Percentiles rank a stretch among this genome's conserved stretches.
Conservation (phyloP, 2,888 invertebrate species). For the Archips crataeganus region DNA sequence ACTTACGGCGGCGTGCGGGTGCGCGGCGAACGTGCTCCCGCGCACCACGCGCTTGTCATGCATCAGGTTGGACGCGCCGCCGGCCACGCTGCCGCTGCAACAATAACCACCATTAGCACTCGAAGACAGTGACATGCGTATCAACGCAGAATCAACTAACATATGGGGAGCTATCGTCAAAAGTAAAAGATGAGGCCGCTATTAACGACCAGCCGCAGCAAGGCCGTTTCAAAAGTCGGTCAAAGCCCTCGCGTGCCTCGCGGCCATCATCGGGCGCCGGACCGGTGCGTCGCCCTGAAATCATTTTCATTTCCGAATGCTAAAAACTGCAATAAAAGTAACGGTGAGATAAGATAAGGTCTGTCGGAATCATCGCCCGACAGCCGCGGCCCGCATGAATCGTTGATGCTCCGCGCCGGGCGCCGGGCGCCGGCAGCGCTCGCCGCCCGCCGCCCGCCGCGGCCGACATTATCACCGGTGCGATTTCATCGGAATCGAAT, state of each 20-base stretch:
- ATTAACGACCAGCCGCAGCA: background rate
- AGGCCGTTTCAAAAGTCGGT: background rate
- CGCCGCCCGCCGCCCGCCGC: background rate
- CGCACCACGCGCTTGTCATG: constrained; percentile 94
- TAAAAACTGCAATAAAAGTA: constrained; percentile 28
- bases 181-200: background rate
- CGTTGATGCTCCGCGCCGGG: background rate
- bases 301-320: constrained; percentile 20
- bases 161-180: background rate
- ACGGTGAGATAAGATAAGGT: constrained; percentile 46
- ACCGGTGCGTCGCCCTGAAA: constrained; percentile 5
- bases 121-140: background rate
- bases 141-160: background rate
- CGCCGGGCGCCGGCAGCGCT: background rate
- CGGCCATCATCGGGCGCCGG: background rate
- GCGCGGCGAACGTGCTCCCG: constrained; percentile 91
- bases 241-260: constrained; percentile 6
- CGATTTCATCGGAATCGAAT: constrained; percentile 18
- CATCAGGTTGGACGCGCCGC: constrained; percentile 90
- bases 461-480: background rate
- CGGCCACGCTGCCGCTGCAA: constrained; percentile 68
- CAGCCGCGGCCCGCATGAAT: background rate
- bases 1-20: constrained; percentile 76
- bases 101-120: constrained; percentile 30
- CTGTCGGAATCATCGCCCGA: constrained; percentile 38